These are phyloP conservation scores for Mesopsocus fuscifrons DNA, from an alignment of 2,888 invertebrate genomes.

Conservation along the genomic window DNA sequence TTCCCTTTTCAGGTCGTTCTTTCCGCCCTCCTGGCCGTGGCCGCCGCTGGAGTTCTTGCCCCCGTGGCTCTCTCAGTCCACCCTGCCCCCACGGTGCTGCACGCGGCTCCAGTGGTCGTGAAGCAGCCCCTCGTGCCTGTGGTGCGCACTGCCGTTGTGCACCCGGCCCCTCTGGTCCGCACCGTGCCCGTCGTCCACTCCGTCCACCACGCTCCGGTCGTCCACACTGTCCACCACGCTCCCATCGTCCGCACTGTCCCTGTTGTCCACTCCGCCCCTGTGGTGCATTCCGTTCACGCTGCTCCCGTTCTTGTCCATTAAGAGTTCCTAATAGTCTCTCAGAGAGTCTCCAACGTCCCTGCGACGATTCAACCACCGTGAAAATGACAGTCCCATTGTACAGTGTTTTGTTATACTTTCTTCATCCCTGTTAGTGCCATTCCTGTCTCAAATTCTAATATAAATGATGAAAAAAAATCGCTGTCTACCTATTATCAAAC, in stretches of 20 bases:
- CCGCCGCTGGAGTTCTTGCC: conserved; percentile 26
- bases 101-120: conserved; percentile 18
- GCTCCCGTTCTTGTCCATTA: conserved; percentile 5
- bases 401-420: no score
- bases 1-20: conserved; percentile 27
- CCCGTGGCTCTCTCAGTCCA: conserved; percentile 21
- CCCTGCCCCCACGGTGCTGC: conserved; percentile 15
- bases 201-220: conserved; percentile 17
- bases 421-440: no score
- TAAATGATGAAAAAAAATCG: no score
- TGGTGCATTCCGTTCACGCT: conserved; percentile 17
- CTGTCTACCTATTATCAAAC: no score
- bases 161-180: conserved; percentile 23
- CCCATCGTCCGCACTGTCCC: conserved; percentile 22
- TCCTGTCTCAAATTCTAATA: no score
- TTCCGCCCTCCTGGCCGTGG: conserved; percentile 31
- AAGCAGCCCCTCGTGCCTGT: conserved; percentile 22
- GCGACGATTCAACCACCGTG: no score
- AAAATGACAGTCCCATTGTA: no score
- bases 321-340: conserved; percentile 4
- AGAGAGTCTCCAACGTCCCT: no score
- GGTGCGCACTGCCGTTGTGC: conserved; percentile 23
- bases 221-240: conserved; percentile 19
- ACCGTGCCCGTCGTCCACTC: conserved; percentile 21
- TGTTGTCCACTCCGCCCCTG: conserved; percentile 25